Conservation (phyloP, 2,888 invertebrate species). For the Luperina testacea region DNA sequence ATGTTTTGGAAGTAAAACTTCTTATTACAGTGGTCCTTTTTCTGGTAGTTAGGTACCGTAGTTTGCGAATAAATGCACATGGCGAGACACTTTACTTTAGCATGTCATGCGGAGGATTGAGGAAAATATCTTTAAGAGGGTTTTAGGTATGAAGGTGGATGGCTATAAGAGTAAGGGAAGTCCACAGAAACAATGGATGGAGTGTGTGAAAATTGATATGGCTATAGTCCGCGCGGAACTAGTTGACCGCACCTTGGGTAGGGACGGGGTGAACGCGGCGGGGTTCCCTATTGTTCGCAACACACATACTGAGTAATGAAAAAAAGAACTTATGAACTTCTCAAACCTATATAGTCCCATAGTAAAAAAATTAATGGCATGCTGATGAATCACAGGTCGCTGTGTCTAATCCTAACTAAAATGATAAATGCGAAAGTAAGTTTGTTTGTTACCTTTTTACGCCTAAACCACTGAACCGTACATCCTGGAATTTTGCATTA, state of each 20-base stretch:
- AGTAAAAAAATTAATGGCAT: background rate
- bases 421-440: no score
- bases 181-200: background rate
- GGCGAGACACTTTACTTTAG: background rate
- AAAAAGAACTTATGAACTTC: background rate
- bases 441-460: no score
- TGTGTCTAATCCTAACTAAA: no score
- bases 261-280: no score
- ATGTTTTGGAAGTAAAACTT: conserved; percentile 11
- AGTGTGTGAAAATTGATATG: background rate
- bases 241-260: no score
- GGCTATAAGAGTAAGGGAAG: background rate
- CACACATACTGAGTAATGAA: no score
- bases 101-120: background rate
- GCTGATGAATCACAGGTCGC: background rate
- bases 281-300: no score
- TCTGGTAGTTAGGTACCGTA: background rate
- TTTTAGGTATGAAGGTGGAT: background rate
- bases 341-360: background rate
- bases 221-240: no score
- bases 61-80: conserved; percentile 14
- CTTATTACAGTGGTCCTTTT: background rate
- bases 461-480: no score
- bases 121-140: background rate
- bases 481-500: no score